A percentile compares a stretch with the other conserved stretches of the same genome.
These are phyloP conservation scores for Parapsyche elsis DNA, from an alignment of 1,140 invertebrate genomes.

Conservation along the genomic window DNA sequence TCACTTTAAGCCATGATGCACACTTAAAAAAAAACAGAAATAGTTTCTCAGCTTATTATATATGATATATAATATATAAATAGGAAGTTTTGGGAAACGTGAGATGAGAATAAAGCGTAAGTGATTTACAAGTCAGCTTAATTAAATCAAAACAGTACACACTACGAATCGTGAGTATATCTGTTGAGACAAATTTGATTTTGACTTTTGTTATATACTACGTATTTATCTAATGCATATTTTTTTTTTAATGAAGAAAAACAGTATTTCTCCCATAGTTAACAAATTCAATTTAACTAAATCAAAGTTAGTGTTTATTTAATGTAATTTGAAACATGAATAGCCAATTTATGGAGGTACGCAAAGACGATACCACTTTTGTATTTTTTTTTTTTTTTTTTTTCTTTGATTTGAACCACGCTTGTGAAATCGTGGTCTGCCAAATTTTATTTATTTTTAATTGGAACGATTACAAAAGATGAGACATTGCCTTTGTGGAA, in stretches of 20 bases:
- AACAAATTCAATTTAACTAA: conserved; percentile 7
- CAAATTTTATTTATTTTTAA: no score
- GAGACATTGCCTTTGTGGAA: conserved; percentile 54
- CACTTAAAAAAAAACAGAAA: conserved; percentile 45
- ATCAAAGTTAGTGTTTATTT: background rate
- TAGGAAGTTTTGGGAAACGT: conserved; percentile 49
- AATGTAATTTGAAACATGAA: conserved; percentile 40
- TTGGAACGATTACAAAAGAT: conserved; percentile 53
- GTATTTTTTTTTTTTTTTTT: no score
- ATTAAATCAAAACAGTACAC: conserved; percentile 33
- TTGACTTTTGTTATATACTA: background rate
- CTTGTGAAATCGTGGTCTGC: background rate
- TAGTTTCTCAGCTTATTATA: conserved; percentile 43
- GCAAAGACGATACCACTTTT: conserved; percentile 57
- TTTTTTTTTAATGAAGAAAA: conserved; percentile 16
- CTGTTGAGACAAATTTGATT: background rate
- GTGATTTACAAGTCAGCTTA: conserved; percentile 47
- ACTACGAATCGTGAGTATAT: conserved; percentile 38
- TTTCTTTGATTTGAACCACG: background rate
- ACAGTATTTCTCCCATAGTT: conserved; percentile 27
- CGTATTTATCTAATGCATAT: background rate
- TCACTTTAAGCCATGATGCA: conserved; percentile 57
- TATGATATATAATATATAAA: conserved; percentile 13
- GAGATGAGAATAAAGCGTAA: conserved; percentile 54
- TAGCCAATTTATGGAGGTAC: conserved; percentile 56